Evolutionary conservation across 2,797 vertebrate genomes (phyloP).

Genomic region (Oreochromis grahami): DNA sequence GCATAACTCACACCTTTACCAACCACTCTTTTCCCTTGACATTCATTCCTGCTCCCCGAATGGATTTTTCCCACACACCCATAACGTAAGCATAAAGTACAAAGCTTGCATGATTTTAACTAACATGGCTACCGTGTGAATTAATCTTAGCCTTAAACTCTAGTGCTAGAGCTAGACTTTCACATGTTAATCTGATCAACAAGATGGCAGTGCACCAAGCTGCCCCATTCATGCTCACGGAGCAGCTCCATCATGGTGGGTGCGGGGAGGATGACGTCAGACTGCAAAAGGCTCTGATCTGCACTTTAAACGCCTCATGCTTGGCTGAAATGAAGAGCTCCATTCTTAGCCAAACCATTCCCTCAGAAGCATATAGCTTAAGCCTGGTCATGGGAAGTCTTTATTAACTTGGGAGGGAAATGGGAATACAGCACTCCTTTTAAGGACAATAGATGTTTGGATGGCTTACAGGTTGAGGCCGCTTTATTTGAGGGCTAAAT

Average conservation of each 20-base stretch:
- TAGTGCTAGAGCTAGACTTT: background rate
- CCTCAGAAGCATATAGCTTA: slow-evolving; percentile 46
- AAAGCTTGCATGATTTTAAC: background rate
- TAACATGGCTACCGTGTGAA: slow-evolving; percentile 8
- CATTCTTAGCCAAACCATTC: slow-evolving; percentile 48
- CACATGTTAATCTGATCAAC: slow-evolving; percentile 56
- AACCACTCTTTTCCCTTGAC: slow-evolving; percentile 6
- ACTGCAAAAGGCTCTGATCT: slow-evolving; percentile 47
- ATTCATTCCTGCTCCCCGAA: background rate
- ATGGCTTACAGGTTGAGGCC: slow-evolving; percentile 51
- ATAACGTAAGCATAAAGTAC: background rate
- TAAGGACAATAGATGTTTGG: slow-evolving; percentile 61
- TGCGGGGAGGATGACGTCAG: slow-evolving; percentile 62
- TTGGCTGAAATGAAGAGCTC: slow-evolving; percentile 52
- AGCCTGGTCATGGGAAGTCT: slow-evolving; percentile 54
- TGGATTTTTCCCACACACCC: background rate
- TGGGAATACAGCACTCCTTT: slow-evolving; percentile 48
- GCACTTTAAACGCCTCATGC: slow-evolving; percentile 52
- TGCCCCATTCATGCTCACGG: slow-evolving; percentile 11
- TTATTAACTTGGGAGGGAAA: slow-evolving; percentile 51
- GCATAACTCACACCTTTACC: slow-evolving; percentile 5
- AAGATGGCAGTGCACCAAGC: slow-evolving; percentile 43
- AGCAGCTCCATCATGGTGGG: slow-evolving; percentile 38
- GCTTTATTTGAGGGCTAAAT: slow-evolving; percentile 42
- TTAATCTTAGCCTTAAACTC: slow-evolving; percentile 3